A percentile compares a stretch with the other conserved stretches of the same genome.
phyloP scores from a whole-genome alignment of 2,113 vertebrate species.

The Heterochromis multidens region DNA sequence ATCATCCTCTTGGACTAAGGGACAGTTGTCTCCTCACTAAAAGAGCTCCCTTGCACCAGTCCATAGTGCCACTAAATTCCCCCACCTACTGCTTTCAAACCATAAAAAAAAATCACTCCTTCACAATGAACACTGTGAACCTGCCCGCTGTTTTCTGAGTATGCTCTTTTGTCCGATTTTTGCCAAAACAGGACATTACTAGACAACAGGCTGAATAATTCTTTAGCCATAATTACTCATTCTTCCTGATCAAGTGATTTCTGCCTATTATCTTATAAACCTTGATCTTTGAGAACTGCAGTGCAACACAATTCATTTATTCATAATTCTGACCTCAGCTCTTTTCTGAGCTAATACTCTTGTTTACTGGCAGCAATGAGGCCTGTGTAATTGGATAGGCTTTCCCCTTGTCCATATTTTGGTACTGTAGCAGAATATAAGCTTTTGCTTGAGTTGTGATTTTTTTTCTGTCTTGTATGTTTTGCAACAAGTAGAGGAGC shows the following conservation, averaged over 20 bases:
- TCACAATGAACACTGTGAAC: too few relatives aligned
- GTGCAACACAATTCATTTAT: not conserved
- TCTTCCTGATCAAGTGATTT: not conserved
- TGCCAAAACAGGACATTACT: too few relatives aligned
- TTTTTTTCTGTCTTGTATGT: constrained; percentile 37
- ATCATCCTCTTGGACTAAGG: not conserved
- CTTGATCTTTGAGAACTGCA: not conserved
- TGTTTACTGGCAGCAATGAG: constrained; percentile 15
- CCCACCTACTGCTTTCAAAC: not conserved
- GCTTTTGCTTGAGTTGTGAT: constrained; percentile 65
- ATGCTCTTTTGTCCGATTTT: too few relatives aligned
- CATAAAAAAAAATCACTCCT: too few relatives aligned
- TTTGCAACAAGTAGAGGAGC: constrained; percentile 80
- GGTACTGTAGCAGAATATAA: not conserved
- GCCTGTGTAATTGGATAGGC: not conserved
- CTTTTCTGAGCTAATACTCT: not conserved
- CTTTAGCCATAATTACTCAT: not conserved
- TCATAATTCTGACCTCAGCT: not conserved
- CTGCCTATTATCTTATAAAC: not conserved
- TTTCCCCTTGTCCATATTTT: not conserved
- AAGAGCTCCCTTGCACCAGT: not conserved
- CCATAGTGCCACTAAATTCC: not conserved
- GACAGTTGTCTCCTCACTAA: not conserved
- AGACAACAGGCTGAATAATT: not conserved
- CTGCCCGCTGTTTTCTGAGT: too few relatives aligned